phyloP scores from a whole-genome alignment of 1,140 invertebrate genomes.

The Zaprionus capensis region DNA sequence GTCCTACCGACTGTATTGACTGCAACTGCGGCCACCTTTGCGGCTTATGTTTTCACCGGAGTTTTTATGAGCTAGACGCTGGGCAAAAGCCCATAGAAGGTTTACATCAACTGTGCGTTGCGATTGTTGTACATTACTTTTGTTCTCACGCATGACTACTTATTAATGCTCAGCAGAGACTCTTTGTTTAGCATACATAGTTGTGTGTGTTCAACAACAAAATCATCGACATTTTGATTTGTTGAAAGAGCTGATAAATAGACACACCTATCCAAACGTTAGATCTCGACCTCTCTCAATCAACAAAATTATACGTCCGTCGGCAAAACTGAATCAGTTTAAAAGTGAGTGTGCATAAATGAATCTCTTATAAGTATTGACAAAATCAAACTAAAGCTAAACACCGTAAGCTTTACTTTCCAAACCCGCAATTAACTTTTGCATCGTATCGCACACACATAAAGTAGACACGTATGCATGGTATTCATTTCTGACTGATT shows the following conservation, averaged over 20 bases:
- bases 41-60: conserved; percentile 22
- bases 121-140: conserved; percentile 28
- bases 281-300: neutral
- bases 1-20: conserved; percentile 1
- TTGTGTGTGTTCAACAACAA: neutral
- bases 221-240: conserved; percentile 23
- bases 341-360: too few relatives aligned
- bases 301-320: neutral
- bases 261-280: conserved; percentile 26
- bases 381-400: too few relatives aligned
- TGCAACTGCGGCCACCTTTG: conserved; percentile 26
- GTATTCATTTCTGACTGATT: too few relatives aligned
- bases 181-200: neutral
- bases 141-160: conserved; percentile 1
- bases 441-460: too few relatives aligned
- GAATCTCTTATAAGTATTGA: too few relatives aligned
- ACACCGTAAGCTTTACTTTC: too few relatives aligned
- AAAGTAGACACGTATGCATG: too few relatives aligned
- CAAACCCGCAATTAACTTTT: too few relatives aligned
- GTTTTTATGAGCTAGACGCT: neutral
- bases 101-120: neutral
- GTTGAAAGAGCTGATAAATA: conserved; percentile 45
- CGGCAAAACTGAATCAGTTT: too few relatives aligned
- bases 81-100: neutral
- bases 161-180: neutral